Conservation (phyloP, 2,888 invertebrate genomes). For the Macrostomum cliftonense region DNA sequence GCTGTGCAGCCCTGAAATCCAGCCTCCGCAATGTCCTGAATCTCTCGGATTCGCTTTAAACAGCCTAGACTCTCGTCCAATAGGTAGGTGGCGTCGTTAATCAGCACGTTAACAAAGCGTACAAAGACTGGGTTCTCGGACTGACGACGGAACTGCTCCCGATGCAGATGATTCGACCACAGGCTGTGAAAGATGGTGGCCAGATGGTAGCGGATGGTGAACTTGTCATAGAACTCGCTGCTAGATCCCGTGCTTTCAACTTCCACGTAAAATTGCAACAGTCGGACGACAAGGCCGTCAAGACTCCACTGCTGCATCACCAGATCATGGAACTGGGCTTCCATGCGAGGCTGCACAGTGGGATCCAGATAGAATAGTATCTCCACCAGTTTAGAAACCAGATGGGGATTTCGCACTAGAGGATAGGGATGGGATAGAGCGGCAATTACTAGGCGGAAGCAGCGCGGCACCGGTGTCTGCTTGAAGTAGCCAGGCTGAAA, state of each 20-base stretch:
- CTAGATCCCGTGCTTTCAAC: conserved; percentile 91
- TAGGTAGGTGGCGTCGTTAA: conserved; percentile 91
- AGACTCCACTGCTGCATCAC: no score
- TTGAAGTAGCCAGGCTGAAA: no score
- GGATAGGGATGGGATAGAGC: no score
- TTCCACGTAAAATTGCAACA: conserved; percentile 96
- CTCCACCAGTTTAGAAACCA: conserved; percentile 85
- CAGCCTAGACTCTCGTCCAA: conserved; percentile 85
- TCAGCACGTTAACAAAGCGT: conserved; percentile 86
- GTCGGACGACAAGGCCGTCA: conserved; percentile 52
- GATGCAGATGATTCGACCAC: conserved; percentile 76
- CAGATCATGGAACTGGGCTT: conserved; percentile 4
- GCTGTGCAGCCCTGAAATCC: conserved; percentile 38
- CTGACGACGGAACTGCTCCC: conserved; percentile 67
- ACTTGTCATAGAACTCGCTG: conserved; percentile 97
- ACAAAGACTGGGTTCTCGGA: conserved; percentile 56
- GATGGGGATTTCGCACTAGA: conserved; percentile 77
- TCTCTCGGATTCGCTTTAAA: conserved; percentile 50
- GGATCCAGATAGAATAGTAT: conserved; percentile 47
- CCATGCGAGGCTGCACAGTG: conserved; percentile 34
- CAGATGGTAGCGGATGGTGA: conserved; percentile 90
- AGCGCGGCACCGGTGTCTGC: no score
- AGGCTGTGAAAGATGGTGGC: conserved; percentile 78
- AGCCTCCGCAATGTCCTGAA: conserved; percentile 64
- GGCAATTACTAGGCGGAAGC: no score